Percentiles rank a stretch among this genome's conserved stretches.
Evolutionary conservation across 2,797 vertebrate species (phyloP).

Genomic region (Pangasius djambal): DNA sequence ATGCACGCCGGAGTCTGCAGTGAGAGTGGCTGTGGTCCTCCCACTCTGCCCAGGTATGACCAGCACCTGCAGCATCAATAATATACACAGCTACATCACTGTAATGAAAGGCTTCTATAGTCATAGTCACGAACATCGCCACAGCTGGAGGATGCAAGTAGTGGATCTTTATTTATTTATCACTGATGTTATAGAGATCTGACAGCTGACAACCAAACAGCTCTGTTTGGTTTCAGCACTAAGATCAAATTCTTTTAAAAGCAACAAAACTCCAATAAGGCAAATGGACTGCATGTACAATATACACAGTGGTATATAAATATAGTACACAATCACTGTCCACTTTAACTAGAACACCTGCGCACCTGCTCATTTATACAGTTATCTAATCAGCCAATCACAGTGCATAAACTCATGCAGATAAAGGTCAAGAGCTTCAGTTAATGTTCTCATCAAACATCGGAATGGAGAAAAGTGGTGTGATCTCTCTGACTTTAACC

Average conservation of each 20-base stretch:
- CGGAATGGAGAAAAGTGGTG: too few relatives aligned
- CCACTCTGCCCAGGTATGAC: conserved; percentile 83
- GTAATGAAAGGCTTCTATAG: neutral
- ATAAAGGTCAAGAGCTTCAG: too few relatives aligned
- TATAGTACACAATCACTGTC: neutral
- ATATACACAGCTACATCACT: neutral
- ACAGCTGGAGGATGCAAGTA: neutral
- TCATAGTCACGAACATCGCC: neutral
- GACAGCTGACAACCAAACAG: too few relatives aligned
- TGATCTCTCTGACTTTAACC: too few relatives aligned
- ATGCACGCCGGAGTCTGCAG: conserved; percentile 83
- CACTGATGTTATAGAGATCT: too few relatives aligned
- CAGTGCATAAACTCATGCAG: too few relatives aligned
- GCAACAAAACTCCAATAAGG: neutral
- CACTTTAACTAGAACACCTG: neutral
- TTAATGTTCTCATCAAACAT: too few relatives aligned
- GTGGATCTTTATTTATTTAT: neutral
- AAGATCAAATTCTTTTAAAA: neutral
- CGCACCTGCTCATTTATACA: neutral
- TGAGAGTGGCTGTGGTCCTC: conserved; percentile 81
- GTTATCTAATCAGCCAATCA: neutral
- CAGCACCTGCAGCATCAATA: conserved; percentile 77
- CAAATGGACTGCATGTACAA: neutral
- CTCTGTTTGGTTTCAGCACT: neutral
- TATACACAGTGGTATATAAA: neutral